Evolutionary conservation across 2,113 vertebrate species (phyloP).

Genomic region (Macrotis lagotis): DNA sequence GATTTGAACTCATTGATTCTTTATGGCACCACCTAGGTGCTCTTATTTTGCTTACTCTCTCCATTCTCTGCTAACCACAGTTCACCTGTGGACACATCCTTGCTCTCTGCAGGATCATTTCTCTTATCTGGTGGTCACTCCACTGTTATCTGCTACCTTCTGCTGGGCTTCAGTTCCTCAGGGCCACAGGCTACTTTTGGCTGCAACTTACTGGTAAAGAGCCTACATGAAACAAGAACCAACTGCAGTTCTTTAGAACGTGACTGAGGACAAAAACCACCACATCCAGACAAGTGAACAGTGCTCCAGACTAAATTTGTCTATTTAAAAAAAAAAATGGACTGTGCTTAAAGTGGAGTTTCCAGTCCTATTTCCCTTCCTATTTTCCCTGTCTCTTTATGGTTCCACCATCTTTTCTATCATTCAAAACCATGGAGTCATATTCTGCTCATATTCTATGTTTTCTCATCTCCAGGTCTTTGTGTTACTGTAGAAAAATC

Average conservation of each 20-base stretch:
- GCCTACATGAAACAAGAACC: too few species aligned
- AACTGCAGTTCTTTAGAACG: not conserved
- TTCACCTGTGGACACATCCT: not conserved
- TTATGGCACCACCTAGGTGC: not conserved
- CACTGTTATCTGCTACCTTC: not conserved
- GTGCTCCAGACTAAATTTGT: not conserved
- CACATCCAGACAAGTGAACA: too few species aligned
- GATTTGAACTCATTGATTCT: not conserved
- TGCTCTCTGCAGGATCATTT: not conserved
- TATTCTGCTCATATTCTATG: not conserved
- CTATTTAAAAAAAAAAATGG: not conserved
- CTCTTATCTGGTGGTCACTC: not conserved
- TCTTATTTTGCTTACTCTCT: not conserved
- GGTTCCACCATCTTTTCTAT: not conserved
- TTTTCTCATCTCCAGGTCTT: not conserved
- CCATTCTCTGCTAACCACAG: not conserved
- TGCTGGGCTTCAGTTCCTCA: not conserved
- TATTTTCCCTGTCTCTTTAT: not conserved
- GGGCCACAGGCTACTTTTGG: not conserved
- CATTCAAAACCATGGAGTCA: not conserved
- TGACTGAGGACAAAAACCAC: too few species aligned
- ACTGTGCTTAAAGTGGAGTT: not conserved
- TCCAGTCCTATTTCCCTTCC: not conserved
- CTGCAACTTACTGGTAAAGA: not conserved
- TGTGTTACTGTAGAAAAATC: not conserved